A percentile compares a stretch with the other conserved stretches of the same genome.
Conservation (phyloP, 1,140 invertebrate genomes). For the Mya arenaria region DNA sequence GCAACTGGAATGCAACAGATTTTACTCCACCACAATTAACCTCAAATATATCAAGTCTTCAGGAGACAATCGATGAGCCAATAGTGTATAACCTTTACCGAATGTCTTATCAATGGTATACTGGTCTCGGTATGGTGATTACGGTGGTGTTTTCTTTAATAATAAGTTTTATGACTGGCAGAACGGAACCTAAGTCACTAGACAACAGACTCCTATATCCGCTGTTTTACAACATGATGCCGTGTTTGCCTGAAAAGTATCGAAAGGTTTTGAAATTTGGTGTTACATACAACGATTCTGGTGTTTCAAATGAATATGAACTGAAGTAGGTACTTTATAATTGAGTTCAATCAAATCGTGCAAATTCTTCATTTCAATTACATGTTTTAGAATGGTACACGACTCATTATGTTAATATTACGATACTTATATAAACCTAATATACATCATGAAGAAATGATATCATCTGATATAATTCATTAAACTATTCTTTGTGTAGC, state of each 20-base stretch:
- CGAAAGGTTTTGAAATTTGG: constrained; percentile 61
- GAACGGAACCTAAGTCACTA: constrained; percentile 40
- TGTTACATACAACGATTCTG: constrained; percentile 55
- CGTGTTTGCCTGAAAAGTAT: constrained; percentile 61
- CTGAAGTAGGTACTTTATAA: too few relatives aligned
- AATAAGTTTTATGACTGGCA: constrained; percentile 83
- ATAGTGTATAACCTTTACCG: constrained; percentile 82
- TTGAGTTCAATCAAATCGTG: too few relatives aligned
- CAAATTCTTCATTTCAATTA: too few relatives aligned
- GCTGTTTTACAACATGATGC: constrained; percentile 58
- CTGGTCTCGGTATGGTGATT: constrained; percentile 87
- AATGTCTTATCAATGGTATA: constrained; percentile 92
- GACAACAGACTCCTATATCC: constrained; percentile 63
- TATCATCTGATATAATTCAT: too few relatives aligned
- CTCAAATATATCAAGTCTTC: neutral
- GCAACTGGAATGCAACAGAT: constrained; percentile 55
- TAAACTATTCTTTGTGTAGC: too few relatives aligned
- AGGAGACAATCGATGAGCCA: neutral
- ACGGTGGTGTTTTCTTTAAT: constrained; percentile 84
- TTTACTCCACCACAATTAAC: constrained; percentile 2
- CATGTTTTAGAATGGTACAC: too few relatives aligned
- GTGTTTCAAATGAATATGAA: too few relatives aligned
- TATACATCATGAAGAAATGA: too few relatives aligned
- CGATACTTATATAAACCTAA: too few relatives aligned
- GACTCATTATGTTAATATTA: too few relatives aligned